A percentile compares a stretch with the other conserved stretches of the same genome.
These are phyloP conservation scores for Lomographa bimaculata DNA, from an alignment of 2,888 invertebrate genomes.

Conservation along the genomic window DNA sequence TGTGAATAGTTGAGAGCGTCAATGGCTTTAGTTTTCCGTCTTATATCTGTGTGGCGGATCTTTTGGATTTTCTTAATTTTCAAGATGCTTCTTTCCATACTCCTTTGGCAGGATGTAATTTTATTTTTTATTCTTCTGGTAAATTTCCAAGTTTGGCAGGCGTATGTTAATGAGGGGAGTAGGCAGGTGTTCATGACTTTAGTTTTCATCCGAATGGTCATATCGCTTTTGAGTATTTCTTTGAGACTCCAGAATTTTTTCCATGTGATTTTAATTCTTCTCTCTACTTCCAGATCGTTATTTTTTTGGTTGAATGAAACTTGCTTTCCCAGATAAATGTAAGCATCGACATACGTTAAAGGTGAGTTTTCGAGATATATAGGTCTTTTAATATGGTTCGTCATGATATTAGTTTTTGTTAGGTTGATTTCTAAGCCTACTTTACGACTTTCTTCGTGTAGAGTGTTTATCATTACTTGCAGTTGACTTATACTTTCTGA, in stretches of 20 bases:
- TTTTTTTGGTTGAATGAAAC: conserved; percentile 5
- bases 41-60: conserved; percentile 14
- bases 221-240: not conserved
- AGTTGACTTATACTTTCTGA: conserved; percentile 6
- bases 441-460: conserved; percentile 20
- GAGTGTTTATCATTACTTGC: conserved; percentile 12
- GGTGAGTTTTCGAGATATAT: conserved; percentile 2
- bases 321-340: conserved; percentile 17
- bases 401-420: conserved; percentile 31
- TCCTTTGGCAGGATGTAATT: conserved; percentile 20
- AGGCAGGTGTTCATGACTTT: conserved; percentile 3
- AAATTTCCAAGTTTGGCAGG: conserved; percentile 13
- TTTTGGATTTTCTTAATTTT: conserved; percentile 26
- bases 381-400: conserved; percentile 12
- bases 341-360: conserved; percentile 21
- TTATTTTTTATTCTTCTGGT: conserved; percentile 16
- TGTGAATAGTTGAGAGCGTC: conserved; percentile 21
- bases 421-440: conserved; percentile 28
- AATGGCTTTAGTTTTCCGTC: conserved; percentile 21
- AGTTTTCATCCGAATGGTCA: conserved; percentile 17
- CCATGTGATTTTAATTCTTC: too few relatives aligned
- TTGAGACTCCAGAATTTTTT: too few relatives aligned
- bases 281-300: too few relatives aligned
- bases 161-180: conserved; percentile 10
- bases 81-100: conserved; percentile 25